These are phyloP conservation scores for Phoronis australis DNA, from an alignment of 2,888 invertebrate species.

Conservation along the genomic window DNA sequence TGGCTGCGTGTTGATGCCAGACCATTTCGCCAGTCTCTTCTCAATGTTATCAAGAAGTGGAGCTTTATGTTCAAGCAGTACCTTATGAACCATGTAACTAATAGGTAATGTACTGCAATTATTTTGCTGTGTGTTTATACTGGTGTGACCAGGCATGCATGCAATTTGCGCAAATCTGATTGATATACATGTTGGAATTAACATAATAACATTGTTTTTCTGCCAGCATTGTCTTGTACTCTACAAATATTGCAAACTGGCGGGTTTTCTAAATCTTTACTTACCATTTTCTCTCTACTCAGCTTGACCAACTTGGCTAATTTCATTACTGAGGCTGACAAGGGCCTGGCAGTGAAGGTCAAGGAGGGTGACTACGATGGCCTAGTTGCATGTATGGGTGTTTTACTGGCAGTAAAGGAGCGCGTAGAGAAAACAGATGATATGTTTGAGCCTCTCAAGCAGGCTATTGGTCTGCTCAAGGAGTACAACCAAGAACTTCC, in stretches of 20 bases:
- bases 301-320: slow-evolving; percentile 77
- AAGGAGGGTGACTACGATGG: slow-evolving; percentile 85
- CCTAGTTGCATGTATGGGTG: slow-evolving; percentile 89
- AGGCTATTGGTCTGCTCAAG: slow-evolving; percentile 85
- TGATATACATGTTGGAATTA: no score
- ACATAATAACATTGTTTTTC: no score
- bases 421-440: slow-evolving; percentile 80
- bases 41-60: slow-evolving; percentile 90
- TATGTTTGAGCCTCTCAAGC: slow-evolving; percentile 91
- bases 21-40: slow-evolving; percentile 82
- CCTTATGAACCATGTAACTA: slow-evolving; percentile 79
- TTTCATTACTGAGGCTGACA: slow-evolving; percentile 85
- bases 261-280: no score
- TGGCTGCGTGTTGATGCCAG: slow-evolving; percentile 89
- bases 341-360: slow-evolving; percentile 73
- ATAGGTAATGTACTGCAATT: no score
- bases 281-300: slow-evolving; percentile 41
- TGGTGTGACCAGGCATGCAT: no score
- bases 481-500: slow-evolving; percentile 95
- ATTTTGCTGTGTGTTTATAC: no score
- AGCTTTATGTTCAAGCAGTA: slow-evolving; percentile 94
- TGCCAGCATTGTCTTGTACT: no score
- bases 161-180: no score
- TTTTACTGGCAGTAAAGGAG: slow-evolving; percentile 86
- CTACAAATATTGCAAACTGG: no score